Percentiles rank a stretch among this genome's conserved stretches.
Conservation (phyloP, 2,797 vertebrate genomes). For the Etheostoma nigrum region DNA sequence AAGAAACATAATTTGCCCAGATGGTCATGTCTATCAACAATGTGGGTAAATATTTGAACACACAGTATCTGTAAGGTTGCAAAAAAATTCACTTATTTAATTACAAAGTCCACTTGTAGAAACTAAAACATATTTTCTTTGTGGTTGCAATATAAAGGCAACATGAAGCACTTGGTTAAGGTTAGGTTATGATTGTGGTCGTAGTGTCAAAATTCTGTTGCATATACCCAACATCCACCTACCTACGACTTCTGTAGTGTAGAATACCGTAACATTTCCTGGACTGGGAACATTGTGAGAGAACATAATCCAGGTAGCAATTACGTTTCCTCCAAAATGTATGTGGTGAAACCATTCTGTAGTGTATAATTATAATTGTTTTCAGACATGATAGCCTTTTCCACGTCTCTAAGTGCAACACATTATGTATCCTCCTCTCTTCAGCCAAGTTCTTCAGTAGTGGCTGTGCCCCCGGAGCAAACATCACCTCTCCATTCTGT, state of each 20-base stretch:
- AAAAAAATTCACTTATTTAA: not conserved
- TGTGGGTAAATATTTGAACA: not conserved
- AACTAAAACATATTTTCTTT: not conserved
- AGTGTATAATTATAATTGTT: too few species aligned
- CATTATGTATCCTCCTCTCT: conserved; percentile 25
- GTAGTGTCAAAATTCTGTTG: too few species aligned
- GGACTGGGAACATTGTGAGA: too few species aligned
- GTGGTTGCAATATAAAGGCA: not conserved
- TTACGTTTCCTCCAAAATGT: too few species aligned
- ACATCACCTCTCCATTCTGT: conserved; percentile 73
- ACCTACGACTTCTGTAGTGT: too few species aligned
- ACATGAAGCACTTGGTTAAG: not conserved
- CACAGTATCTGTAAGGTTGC: not conserved
- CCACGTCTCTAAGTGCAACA: not conserved
- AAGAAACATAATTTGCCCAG: not conserved
- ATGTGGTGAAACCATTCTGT: too few species aligned
- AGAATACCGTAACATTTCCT: too few species aligned
- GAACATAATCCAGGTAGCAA: too few species aligned
- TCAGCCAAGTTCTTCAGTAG: conserved; percentile 78
- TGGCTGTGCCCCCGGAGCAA: conserved; percentile 84
- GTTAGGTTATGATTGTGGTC: too few species aligned
- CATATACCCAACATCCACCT: too few species aligned
- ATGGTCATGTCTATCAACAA: not conserved
- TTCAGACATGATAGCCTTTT: not conserved
- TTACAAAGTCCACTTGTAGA: not conserved